These are phyloP conservation scores for Alosa alosa DNA, from an alignment of 2,113 vertebrate species.

Conservation along the genomic window DNA sequence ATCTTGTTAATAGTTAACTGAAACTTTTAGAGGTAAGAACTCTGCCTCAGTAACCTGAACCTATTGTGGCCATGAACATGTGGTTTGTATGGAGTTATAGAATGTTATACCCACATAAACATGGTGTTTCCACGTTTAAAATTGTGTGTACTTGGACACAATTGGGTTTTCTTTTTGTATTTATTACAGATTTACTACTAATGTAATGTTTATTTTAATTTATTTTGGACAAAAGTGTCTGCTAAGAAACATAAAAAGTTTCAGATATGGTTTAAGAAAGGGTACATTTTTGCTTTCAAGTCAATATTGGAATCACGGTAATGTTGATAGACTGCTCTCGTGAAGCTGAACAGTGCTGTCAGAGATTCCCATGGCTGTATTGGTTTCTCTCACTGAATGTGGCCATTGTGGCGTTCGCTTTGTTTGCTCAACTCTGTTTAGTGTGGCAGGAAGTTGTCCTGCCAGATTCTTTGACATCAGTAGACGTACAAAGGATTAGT, in stretches of 20 bases:
- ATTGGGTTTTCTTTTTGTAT: background rate
- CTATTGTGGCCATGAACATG: background rate
- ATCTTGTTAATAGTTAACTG: background rate
- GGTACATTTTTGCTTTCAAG: background rate
- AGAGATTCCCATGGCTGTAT: background rate
- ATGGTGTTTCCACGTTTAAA: background rate
- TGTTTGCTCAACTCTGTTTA: background rate
- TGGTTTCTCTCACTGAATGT: background rate
- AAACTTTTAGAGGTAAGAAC: background rate
- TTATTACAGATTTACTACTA: too few relatives aligned
- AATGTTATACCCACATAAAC: background rate
- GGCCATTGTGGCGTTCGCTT: background rate
- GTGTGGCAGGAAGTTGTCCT: background rate
- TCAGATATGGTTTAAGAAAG: background rate
- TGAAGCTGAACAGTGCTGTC: background rate
- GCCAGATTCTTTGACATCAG: conserved; percentile 4
- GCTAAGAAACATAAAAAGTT: background rate
- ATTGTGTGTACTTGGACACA: background rate
- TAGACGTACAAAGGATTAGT: background rate
- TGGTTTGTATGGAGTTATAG: background rate
- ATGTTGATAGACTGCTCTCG: background rate
- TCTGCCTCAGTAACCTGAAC: background rate
- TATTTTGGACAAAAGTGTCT: too few relatives aligned
- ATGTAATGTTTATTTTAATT: too few relatives aligned
- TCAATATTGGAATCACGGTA: background rate